Conservation (phyloP, 2,888 invertebrate genomes). For the Drosophila kuntzei region DNA sequence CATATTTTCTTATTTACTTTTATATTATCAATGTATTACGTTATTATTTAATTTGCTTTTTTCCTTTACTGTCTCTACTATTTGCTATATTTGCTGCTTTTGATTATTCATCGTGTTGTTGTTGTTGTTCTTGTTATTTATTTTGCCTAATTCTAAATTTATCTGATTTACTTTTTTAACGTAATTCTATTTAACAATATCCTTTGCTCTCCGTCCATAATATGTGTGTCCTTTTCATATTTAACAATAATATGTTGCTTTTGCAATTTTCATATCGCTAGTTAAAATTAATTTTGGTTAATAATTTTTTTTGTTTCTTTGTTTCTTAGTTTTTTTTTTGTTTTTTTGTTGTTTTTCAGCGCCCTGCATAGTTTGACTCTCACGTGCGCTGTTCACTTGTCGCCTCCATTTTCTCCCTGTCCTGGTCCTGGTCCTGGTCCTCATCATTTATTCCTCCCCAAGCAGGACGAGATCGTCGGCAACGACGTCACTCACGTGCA, state of each 20-base stretch:
- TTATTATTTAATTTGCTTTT: constrained; percentile 35
- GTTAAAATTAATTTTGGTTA: constrained; percentile 77
- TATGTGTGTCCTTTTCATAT: constrained; percentile 70
- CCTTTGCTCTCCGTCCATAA: constrained; percentile 67
- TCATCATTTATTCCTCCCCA: constrained; percentile 87
- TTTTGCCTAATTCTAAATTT: constrained; percentile 49
- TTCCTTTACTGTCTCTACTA: constrained; percentile 66
- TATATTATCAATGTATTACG: constrained; percentile 35
- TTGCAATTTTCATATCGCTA: constrained; percentile 70
- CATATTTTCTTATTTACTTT: constrained; percentile 21
- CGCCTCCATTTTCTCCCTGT: constrained; percentile 22
- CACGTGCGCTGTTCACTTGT: constrained; percentile 70
- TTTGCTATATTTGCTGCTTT: constrained; percentile 74
- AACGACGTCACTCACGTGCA: constrained; percentile 97
- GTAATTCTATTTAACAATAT: constrained; percentile 80
- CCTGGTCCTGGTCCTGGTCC: constrained; percentile 18
- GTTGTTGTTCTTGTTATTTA: constrained; percentile 44
- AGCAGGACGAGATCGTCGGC: constrained; percentile 96
- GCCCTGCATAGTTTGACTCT: constrained; percentile 82
- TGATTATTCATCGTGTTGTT: constrained; percentile 75
- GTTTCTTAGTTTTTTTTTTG: constrained; percentile 21
- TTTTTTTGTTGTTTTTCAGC: constrained; percentile 71
- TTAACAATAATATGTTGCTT: constrained; percentile 76
- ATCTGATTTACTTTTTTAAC: constrained; percentile 33
- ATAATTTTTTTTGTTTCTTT: constrained; percentile 25